Conservation (phyloP, 1,140 invertebrate genomes). For the Panulirus ornatus region DNA sequence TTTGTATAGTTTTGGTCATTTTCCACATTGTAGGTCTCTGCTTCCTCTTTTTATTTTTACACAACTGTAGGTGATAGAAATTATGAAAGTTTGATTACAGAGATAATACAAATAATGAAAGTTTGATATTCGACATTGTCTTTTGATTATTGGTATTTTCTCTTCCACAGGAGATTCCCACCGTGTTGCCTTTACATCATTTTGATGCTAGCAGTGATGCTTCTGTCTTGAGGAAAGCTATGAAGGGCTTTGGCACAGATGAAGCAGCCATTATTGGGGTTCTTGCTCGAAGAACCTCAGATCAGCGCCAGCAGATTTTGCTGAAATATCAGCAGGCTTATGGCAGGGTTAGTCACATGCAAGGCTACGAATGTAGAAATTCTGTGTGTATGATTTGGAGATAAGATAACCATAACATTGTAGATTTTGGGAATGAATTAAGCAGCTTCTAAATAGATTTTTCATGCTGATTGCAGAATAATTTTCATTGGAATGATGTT, state of each 20-base stretch:
- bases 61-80: no score
- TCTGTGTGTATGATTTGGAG: neutral
- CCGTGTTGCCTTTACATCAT: conserved; percentile 89
- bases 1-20: no score
- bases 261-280: conserved; percentile 95
- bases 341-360: conserved; percentile 85
- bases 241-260: conserved; percentile 96
- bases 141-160: neutral
- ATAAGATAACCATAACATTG: no score
- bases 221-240: conserved; percentile 91
- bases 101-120: no score
- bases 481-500: no score
- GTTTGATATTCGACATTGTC: no score
- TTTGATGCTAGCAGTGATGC: conserved; percentile 95
- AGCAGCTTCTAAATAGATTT: neutral
- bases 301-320: conserved; percentile 93
- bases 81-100: no score
- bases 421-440: no score
- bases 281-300: conserved; percentile 90
- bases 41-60: no score
- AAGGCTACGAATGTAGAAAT: neutral
- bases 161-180: conserved; percentile 80
- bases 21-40: no score
- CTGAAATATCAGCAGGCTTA: conserved; percentile 95
- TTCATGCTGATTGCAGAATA: no score